Conservation (phyloP, 2,888 invertebrate species). For the Latheticus oryzae region DNA sequence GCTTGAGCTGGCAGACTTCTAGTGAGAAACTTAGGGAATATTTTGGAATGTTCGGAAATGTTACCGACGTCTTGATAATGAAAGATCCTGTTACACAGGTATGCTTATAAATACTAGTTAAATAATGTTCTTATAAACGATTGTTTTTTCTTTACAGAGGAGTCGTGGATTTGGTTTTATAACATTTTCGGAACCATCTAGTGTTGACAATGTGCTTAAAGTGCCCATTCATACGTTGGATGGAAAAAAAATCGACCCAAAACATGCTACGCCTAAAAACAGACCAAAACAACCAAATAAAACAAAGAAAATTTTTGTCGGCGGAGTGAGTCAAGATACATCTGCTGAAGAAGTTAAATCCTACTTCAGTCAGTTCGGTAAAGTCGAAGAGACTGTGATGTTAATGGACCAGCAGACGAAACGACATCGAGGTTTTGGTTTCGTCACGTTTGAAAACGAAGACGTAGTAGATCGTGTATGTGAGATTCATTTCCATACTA, state of each 20-base stretch:
- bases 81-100: conserved; percentile 95
- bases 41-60: conserved; percentile 91
- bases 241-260: conserved; percentile 94
- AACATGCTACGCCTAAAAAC: conserved; percentile 92
- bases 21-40: conserved; percentile 92
- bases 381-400: conserved; percentile 93
- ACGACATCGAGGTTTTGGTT: conserved; percentile 90
- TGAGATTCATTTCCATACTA: conserved; percentile 92
- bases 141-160: conserved; percentile 71
- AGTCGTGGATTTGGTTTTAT: conserved; percentile 96
- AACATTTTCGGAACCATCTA: conserved; percentile 90
- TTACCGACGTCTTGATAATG: conserved; percentile 93
- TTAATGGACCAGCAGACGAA: conserved; percentile 95
- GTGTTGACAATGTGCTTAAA: conserved; percentile 91
- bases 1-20: conserved; percentile 93
- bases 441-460: conserved; percentile 92
- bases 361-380: conserved; percentile 90
- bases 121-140: neutral
- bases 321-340: conserved; percentile 92
- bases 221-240: conserved; percentile 91
- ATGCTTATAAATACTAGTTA: conserved; percentile 48
- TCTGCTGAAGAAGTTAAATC: conserved; percentile 91
- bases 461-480: conserved; percentile 93
- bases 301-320: conserved; percentile 89
- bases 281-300: conserved; percentile 86